Conservation (phyloP, 1,140 invertebrate genomes). For the Caenorhabditis briggsae region DNA sequence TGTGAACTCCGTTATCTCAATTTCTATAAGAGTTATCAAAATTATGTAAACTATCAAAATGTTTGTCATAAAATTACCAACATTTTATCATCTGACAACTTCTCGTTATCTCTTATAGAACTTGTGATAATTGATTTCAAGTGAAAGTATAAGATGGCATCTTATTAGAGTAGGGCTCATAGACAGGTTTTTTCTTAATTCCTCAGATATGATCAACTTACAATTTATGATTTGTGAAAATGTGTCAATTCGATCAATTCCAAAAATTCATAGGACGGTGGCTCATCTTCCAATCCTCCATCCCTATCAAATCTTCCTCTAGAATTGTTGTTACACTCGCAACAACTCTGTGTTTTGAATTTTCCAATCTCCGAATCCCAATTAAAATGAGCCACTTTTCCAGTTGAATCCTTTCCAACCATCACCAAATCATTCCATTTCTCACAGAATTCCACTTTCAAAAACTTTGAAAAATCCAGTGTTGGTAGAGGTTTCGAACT, state of each 20-base stretch:
- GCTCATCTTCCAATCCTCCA: background rate
- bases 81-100: no score
- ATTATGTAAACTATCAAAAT: no score
- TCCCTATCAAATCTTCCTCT: background rate
- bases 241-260: constrained; percentile 2
- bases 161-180: no score
- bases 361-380: background rate
- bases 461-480: background rate
- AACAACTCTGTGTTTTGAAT: background rate
- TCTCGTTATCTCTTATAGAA: no score
- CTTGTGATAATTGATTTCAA: no score
- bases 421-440: background rate
- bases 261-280: background rate
- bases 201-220: no score
- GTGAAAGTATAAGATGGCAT: no score
- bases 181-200: no score
- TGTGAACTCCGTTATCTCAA: no score
- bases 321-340: background rate
- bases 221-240: background rate
- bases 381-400: background rate
- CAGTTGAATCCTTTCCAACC: background rate
- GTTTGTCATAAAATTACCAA: no score
- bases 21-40: no score
- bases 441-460: constrained; percentile 14
- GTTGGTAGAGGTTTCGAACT: background rate